Evolutionary conservation across 2,888 invertebrate species (phyloP).

Genomic region (Clivina fossor): DNA sequence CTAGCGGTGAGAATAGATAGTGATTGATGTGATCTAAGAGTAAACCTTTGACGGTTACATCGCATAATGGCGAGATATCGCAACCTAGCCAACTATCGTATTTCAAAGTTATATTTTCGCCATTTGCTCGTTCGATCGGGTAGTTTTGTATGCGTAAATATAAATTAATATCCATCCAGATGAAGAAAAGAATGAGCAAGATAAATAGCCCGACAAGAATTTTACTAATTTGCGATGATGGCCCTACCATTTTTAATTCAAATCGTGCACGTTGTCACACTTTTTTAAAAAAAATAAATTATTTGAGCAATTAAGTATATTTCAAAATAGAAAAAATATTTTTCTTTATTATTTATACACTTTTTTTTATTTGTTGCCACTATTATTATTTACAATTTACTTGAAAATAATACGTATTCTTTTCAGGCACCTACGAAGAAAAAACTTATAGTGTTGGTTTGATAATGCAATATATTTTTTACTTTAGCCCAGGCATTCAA

Average conservation of each 20-base stretch:
- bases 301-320: conserved; percentile 23
- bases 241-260: conserved; percentile 64
- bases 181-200: conserved; percentile 63
- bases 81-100: conserved; percentile 69
- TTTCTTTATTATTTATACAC: background rate
- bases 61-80: conserved; percentile 72
- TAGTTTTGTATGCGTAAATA: conserved; percentile 72
- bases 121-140: conserved; percentile 59
- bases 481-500: background rate
- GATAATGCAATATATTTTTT: no score
- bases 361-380: background rate
- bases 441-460: background rate
- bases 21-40: conserved; percentile 83
- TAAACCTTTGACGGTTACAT: conserved; percentile 80
- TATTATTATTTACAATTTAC: conserved; percentile 13
- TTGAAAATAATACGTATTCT: conserved; percentile 9
- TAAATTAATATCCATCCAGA: conserved; percentile 72
- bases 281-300: no score
- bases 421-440: conserved; percentile 21
- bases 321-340: conserved; percentile 20
- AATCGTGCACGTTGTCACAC: no score
- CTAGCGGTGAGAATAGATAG: conserved; percentile 78
- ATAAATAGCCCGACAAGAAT: conserved; percentile 62
- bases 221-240: conserved; percentile 73
- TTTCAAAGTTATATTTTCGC: conserved; percentile 45